Conservation (phyloP, 2,797 vertebrate genomes). For the Melopsittacus undulatus region DNA sequence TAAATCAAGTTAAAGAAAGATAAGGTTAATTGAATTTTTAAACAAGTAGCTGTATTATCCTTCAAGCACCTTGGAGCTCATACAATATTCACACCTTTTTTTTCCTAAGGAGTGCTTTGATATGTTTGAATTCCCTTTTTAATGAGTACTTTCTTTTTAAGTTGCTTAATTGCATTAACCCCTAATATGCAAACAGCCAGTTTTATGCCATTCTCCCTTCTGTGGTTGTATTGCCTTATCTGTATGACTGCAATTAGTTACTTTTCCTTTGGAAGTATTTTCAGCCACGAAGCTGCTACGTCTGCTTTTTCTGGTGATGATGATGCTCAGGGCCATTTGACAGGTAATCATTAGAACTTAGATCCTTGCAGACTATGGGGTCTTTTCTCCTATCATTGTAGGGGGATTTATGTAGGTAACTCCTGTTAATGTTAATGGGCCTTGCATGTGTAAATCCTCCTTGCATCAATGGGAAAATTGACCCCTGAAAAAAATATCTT, state of each 20-base stretch:
- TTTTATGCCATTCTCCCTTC: slow-evolving; percentile 33
- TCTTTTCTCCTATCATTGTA: slow-evolving; percentile 53
- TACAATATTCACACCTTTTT: slow-evolving; percentile 71
- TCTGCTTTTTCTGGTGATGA: slow-evolving; percentile 67
- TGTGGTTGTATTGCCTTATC: slow-evolving; percentile 5
- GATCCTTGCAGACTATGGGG: slow-evolving; percentile 51
- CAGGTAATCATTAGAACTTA: slow-evolving; percentile 71
- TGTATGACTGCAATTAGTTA: slow-evolving; percentile 25
- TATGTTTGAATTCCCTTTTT: slow-evolving; percentile 72
- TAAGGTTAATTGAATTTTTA: slow-evolving; percentile 80
- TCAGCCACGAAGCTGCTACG: slow-evolving; percentile 44
- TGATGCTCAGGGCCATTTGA: slow-evolving; percentile 71
- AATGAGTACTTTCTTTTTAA: slow-evolving; percentile 60
- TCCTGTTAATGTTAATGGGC: slow-evolving; percentile 70
- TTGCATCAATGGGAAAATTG: slow-evolving; percentile 63
- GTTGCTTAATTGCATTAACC: slow-evolving; percentile 61
- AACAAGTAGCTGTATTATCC: slow-evolving; percentile 75
- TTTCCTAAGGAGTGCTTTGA: slow-evolving; percentile 50
- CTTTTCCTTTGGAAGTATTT: slow-evolving; percentile 32
- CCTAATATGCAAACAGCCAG: background rate
- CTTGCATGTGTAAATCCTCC: slow-evolving; percentile 72
- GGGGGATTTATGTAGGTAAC: slow-evolving; percentile 65
- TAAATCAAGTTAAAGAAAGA: slow-evolving; percentile 78
- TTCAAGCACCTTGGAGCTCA: slow-evolving; percentile 74
- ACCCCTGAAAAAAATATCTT: slow-evolving; percentile 50